Base-by-base conservation (phyloP, 2,888 invertebrate species). In the Hypolimnas misippus region DNA sequence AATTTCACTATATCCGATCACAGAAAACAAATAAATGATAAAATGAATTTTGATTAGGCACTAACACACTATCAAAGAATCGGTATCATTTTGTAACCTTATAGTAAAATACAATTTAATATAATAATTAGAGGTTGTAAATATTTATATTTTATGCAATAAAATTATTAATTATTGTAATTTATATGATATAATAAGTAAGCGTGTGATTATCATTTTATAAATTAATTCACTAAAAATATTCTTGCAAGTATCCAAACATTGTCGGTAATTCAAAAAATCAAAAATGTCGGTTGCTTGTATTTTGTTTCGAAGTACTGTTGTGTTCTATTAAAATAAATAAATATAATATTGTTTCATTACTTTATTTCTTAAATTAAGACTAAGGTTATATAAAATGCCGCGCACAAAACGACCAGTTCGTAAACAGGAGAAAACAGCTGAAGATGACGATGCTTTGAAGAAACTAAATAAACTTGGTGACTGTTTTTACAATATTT, bases 401-500 rank as follows among this genome's bases (percentile, higher is more conserved):
- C 89, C 91, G 16, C 81, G 92, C 63, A 92, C 92, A 16, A 92
- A 92, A 73, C 81, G 86, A 35, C 89, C 91, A 8, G 80, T 72
- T 2, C 80, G 76, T 46, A 86, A 81, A 69, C 79, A 77, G 65
- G 87, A 88, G 56, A 87, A 86, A 70, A 58, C 70, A 1, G 60
- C 70, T 3, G 87, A 84, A 65, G 76, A 78, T 0, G 73, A 86
- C 14, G 88, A 86, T 64, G 74, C 73, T 6, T 66, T 81, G 58
- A 87, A 87, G 66, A 88, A 84, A 73, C 72, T 89, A 1, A 73
- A 84, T 63, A 84, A 84, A 81, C 66, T 83, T 17, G 81, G 91
- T n/a, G n/a, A n/a, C n/a, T n/a, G n/a, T n/a, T n/a, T n/a, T n/a
- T n/a, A n/a, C n/a, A n/a, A n/a, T n/a, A n/a, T n/a, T n/a, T n/a